These are phyloP conservation scores for Thaumetopoea pityocampa DNA, from an alignment of 1,140 invertebrate species.

Conservation along the genomic window DNA sequence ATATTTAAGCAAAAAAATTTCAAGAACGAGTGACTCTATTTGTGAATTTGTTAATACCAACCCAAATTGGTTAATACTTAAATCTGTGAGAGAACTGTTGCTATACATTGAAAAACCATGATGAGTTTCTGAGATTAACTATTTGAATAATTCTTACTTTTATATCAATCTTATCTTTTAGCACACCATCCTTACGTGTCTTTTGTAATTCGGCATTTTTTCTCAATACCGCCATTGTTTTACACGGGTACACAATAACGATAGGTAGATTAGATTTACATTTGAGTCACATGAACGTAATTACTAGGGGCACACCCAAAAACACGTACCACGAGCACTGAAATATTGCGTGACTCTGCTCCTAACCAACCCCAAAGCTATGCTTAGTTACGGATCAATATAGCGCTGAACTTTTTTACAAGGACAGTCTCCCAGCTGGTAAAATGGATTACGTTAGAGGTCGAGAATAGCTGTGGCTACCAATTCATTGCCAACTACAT, in stretches of 20 bases:
- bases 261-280: background rate
- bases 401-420: slow-evolving; percentile 27
- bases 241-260: background rate
- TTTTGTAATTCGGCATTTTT: slow-evolving; percentile 4
- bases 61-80: too few species aligned
- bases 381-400: slow-evolving; percentile 31
- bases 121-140: too few species aligned
- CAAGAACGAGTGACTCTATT: too few species aligned
- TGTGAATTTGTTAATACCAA: too few species aligned
- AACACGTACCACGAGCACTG: slow-evolving; percentile 20
- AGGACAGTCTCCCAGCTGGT: slow-evolving; percentile 16
- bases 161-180: too few species aligned
- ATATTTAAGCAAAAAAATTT: too few species aligned
- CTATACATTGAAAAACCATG: too few species aligned
- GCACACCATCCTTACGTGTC: slow-evolving; percentile 9
- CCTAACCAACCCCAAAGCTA: slow-evolving; percentile 20
- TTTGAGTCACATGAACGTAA: slow-evolving; percentile 3
- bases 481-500: slow-evolving; percentile 2
- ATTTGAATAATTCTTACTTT: too few species aligned
- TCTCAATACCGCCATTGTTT: slow-evolving; percentile 12
- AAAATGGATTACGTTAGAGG: slow-evolving; percentile 12
- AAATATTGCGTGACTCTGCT: slow-evolving; percentile 30
- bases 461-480: background rate
- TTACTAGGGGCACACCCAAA: slow-evolving; percentile 19
- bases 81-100: too few species aligned